Evolutionary conservation across 1,140 invertebrate species (phyloP).

Genomic region (Panonychus citri): DNA sequence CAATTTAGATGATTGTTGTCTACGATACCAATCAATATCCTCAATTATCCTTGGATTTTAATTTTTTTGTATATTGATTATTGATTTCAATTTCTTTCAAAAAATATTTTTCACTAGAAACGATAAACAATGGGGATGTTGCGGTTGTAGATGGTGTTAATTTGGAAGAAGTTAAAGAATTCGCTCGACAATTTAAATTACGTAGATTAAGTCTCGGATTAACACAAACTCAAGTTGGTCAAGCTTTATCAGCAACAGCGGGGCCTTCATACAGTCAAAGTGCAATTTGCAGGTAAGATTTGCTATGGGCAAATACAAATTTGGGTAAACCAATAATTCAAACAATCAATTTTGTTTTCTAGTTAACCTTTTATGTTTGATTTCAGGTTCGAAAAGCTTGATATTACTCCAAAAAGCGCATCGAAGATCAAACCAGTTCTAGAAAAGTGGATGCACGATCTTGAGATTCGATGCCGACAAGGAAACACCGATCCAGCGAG

Average conservation of each 20-base stretch:
- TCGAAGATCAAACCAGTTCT: conserved; percentile 96
- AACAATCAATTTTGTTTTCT: not conserved
- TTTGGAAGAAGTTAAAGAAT: conserved; percentile 91
- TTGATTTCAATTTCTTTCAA: not conserved
- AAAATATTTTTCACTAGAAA: conserved; percentile 24
- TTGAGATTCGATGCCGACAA: conserved; percentile 67
- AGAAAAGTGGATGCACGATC: conserved; percentile 93
- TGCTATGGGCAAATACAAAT: not conserved
- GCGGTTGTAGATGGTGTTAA: conserved; percentile 90
- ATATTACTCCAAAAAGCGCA: conserved; percentile 95
- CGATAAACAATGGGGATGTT: conserved; percentile 71
- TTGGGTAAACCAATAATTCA: too few relatives aligned
- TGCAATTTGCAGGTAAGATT: conserved; percentile 78
- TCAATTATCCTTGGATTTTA: too few relatives aligned
- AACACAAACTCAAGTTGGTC: conserved; percentile 85
- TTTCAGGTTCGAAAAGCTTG: conserved; percentile 89
- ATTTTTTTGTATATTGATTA: not conserved
- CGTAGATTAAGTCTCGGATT: conserved; percentile 69
- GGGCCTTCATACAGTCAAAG: conserved; percentile 94
- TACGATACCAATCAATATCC: too few relatives aligned
- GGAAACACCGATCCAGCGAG: conserved; percentile 77
- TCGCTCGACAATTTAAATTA: conserved; percentile 89
- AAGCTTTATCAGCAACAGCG: conserved; percentile 79
- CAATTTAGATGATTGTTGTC: too few relatives aligned
- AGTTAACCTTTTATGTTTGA: conserved; percentile 14